Base-by-base conservation (phyloP, 2,888 invertebrate genomes). In the Blera fallax region DNA sequence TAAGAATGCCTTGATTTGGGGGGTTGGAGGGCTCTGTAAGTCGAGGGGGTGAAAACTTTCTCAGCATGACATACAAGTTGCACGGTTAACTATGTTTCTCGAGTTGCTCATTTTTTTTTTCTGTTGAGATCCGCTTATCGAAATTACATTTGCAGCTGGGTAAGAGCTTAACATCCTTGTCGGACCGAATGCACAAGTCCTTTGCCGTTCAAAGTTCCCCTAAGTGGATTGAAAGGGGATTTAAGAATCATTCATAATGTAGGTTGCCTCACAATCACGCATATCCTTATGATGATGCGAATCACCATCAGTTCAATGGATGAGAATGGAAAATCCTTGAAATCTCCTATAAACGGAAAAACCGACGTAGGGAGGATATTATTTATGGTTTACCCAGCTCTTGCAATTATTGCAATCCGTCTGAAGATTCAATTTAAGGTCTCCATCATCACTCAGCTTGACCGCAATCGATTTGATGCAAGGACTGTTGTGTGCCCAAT, bases 371-470 rank as follows among this genome's bases (percentile, higher is more conserved):
- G 14, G 50, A 10, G 14, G 69, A 21, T 54, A 62, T 79, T 77
- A 72, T 82, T 83, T 83, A 73, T 54, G 72, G 34, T 45, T 54
- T 34, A 16, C 24, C 10, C 67, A 54, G 48, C 54, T 74, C 40
- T 32, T 64, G 69, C 80, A 85, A 80, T 84, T 84, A 80, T 74
- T 79, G 54, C 79, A 79, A 84, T 80, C 76, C 76, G 80, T 80
- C 76, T 10, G 37, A 72, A 64, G 65, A 85, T 85, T 85, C 80
- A 80, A 85, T 80, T 80, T 60, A 72, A 72, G 58, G 29, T 64
- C 58, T 85, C 45, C 76, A 80, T 85, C 80, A 80, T 72, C 64
- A 29, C 64, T 8, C 60, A 34, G 76, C 21, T 18, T 24, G 52
- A 54, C 64, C 60, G 32, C 67, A 84, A 52, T 50, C 24, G 24